These are phyloP conservation scores for Drosophila bifasciata DNA, from an alignment of 1,140 invertebrate genomes.

Conservation along the genomic window DNA sequence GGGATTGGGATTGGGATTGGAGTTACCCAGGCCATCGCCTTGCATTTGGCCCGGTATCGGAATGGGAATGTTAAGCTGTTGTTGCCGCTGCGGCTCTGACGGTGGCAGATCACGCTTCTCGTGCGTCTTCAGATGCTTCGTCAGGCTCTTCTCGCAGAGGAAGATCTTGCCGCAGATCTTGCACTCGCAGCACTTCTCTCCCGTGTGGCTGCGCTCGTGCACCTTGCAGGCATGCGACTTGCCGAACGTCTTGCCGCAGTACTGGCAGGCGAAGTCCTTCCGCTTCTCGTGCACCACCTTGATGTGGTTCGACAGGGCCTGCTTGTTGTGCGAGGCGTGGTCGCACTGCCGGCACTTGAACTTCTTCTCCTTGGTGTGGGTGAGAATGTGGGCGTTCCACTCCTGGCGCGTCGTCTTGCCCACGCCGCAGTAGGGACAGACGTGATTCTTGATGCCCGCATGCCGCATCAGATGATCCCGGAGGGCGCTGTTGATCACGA, in stretches of 20 bases:
- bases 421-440: constrained; percentile 80
- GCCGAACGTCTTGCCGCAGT: constrained; percentile 81
- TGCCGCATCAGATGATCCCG: constrained; percentile 80
- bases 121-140: constrained; percentile 80
- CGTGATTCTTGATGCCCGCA: constrained; percentile 80
- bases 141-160: constrained; percentile 76
- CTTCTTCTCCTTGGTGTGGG: constrained; percentile 81
- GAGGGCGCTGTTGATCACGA: constrained; percentile 75
- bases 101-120: constrained; percentile 77
- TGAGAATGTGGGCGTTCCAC: constrained; percentile 80
- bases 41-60: constrained; percentile 43
- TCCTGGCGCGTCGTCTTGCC: constrained; percentile 79
- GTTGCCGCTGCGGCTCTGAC: constrained; percentile 55
- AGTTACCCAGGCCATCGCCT: constrained; percentile 39
- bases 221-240: constrained; percentile 81
- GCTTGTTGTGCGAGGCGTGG: constrained; percentile 79
- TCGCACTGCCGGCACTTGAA: constrained; percentile 78
- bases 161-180: constrained; percentile 81
- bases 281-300: constrained; percentile 80
- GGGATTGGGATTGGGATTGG: constrained; percentile 49
- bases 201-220: constrained; percentile 83
- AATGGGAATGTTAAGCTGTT: constrained; percentile 67
- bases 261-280: constrained; percentile 80
- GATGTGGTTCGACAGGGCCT: constrained; percentile 73
- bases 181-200: constrained; percentile 84